Conservation (phyloP, 1,140 invertebrate species). For the Leptopilina boulardi region DNA sequence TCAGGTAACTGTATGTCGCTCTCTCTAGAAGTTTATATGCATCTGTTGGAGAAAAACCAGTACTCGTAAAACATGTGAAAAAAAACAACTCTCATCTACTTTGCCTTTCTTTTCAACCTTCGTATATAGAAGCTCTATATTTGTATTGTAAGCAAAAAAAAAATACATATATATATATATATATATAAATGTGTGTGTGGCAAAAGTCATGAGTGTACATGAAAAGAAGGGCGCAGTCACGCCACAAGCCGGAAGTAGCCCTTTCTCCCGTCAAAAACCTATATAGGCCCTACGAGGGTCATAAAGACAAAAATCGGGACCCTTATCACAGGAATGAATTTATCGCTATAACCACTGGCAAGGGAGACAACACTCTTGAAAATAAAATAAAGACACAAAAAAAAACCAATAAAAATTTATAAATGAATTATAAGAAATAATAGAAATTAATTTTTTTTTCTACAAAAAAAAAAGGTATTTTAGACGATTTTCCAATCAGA, state of each 20-base stretch:
- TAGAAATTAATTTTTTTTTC: no score
- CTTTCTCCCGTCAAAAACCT: slow-evolving; percentile 49
- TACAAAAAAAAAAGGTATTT: no score
- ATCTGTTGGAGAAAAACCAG: slow-evolving; percentile 51
- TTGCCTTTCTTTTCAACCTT: slow-evolving; percentile 44
- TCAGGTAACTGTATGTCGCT: slow-evolving; percentile 37
- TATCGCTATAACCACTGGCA: slow-evolving; percentile 52
- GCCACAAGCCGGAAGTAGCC: slow-evolving; percentile 52
- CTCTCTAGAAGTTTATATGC: slow-evolving; percentile 47
- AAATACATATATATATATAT: no score
- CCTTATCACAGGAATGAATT: slow-evolving; percentile 51
- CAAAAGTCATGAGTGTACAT: no score
- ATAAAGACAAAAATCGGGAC: slow-evolving; percentile 55
- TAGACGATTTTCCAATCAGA: no score
- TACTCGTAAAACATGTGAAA: slow-evolving; percentile 59
- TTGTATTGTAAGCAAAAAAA: no score
- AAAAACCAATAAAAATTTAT: background rate
- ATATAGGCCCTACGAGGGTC: slow-evolving; percentile 54
- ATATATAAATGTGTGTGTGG: slow-evolving; percentile 46
- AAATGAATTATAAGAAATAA: no score
- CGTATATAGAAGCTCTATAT: no score
- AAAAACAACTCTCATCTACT: slow-evolving; percentile 38
- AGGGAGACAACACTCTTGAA: slow-evolving; percentile 39
- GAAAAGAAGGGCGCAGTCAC: slow-evolving; percentile 50
- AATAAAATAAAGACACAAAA: background rate